Percentiles rank a stretch among this genome's conserved stretches.
phyloP scores from a whole-genome alignment of 2,113 vertebrate genomes.

The Eptesicus fuscus region DNA sequence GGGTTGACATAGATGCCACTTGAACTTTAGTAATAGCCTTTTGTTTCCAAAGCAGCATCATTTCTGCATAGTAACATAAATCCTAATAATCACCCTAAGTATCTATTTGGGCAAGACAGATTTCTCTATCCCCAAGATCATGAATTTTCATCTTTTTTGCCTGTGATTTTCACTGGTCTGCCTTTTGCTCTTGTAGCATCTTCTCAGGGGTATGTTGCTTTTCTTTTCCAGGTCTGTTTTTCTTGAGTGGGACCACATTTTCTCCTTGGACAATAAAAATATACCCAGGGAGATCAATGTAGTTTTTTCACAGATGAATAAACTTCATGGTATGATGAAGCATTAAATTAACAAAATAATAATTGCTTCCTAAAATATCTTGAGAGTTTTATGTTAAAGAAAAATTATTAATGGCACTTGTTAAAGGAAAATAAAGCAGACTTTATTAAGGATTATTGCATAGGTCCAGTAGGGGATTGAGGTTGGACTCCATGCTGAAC shows the following conservation, averaged over 20 bases:
- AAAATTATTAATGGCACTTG: background rate
- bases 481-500: background rate
- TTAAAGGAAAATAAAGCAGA: background rate
- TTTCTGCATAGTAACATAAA: background rate
- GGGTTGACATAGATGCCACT: background rate
- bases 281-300: background rate
- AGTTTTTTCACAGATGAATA: background rate
- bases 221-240: slow-evolving; percentile 87
- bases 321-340: background rate
- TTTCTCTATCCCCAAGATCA: slow-evolving; percentile 88
- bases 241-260: background rate
- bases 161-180: slow-evolving; percentile 89
- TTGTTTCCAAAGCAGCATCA: background rate
- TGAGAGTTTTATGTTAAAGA: background rate
- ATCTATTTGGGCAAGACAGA: slow-evolving; percentile 86
- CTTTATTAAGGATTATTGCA: background rate
- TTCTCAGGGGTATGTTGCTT: slow-evolving; percentile 87
- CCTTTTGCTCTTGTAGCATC: slow-evolving; percentile 89
- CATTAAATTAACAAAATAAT: background rate
- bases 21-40: background rate
- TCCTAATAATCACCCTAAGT: slow-evolving; percentile 84
- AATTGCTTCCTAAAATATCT: background rate
- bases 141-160: slow-evolving; percentile 88
- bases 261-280: background rate
- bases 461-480: background rate